Conservation (phyloP, 2,113 vertebrate species). For the Pelusios castaneus region DNA sequence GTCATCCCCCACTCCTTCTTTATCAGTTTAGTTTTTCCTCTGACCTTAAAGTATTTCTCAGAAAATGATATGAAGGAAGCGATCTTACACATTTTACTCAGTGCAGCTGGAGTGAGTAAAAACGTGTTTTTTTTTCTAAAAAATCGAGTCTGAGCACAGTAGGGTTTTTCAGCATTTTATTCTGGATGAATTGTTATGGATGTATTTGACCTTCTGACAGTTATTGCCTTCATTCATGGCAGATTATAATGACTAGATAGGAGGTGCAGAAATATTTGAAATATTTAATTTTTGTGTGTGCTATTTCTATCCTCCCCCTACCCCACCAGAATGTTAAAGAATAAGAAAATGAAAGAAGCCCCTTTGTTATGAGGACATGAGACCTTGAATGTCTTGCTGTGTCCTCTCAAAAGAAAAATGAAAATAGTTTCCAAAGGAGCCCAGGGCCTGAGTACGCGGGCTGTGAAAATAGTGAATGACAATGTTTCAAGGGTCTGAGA, state of each 20-base stretch:
- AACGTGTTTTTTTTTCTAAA: neutral
- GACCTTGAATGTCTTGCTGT: neutral
- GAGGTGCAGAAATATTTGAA: neutral
- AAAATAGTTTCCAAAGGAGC: neutral
- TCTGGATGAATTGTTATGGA: neutral
- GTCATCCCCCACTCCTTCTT: neutral
- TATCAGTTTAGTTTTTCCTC: neutral
- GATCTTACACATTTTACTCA: neutral
- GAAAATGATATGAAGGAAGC: neutral
- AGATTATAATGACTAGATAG: slow-evolving; percentile 14
- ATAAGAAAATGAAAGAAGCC: neutral
- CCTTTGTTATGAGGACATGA: neutral
- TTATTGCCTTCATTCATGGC: neutral
- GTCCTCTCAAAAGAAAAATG: neutral
- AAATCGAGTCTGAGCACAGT: slow-evolving; percentile 11
- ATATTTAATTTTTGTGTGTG: slow-evolving; percentile 28
- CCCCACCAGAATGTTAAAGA: neutral
- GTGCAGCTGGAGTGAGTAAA: neutral
- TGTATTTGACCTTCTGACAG: slow-evolving; percentile 28
- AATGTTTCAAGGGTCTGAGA: neutral
- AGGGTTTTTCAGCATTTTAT: slow-evolving; percentile 12
- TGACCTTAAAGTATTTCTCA: neutral
- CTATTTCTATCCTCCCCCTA: neutral
- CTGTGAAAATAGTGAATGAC: neutral
- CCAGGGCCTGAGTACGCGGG: neutral